Percentiles rank a stretch among this genome's conserved stretches.
phyloP scores from a whole-genome alignment of 1,140 invertebrate genomes.

The Conus betulinus region DNA sequence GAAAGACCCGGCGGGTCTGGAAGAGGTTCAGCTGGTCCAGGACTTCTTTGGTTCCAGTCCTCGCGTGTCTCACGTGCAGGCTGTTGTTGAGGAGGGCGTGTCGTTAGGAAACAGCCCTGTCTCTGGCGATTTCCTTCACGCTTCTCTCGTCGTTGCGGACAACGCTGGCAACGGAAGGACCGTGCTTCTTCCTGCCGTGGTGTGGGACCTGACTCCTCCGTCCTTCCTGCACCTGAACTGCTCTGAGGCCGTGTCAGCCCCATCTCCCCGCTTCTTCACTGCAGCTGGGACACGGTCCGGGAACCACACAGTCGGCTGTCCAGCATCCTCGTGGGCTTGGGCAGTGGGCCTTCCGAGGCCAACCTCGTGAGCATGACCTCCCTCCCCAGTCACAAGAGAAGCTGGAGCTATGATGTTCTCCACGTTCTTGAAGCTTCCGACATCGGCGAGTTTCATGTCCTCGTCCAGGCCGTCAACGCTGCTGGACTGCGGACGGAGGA shows the following conservation, averaged over 20 bases:
- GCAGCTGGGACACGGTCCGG: not conserved
- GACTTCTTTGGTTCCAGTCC: not conserved
- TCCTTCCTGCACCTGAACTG: not conserved
- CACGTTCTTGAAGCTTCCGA: not conserved
- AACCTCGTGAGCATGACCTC: slow-evolving; percentile 23
- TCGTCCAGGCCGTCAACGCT: not conserved
- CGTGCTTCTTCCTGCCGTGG: not conserved
- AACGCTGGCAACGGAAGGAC: slow-evolving; percentile 12
- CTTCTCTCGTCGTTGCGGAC: not conserved
- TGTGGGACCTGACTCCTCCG: slow-evolving; percentile 4
- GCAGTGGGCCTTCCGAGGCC: not conserved
- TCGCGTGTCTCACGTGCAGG: not conserved
- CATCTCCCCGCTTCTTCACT: not conserved
- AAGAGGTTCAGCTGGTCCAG: not conserved
- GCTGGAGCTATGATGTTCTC: not conserved
- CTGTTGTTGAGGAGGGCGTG: not conserved
- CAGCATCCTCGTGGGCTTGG: slow-evolving; percentile 9
- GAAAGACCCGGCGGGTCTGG: not conserved
- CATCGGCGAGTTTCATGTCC: not conserved
- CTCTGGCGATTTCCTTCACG: not conserved
- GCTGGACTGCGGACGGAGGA: not conserved
- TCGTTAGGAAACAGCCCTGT: not conserved
- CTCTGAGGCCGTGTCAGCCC: slow-evolving; percentile 8
- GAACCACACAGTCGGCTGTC: slow-evolving; percentile 13
- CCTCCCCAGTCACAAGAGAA: not conserved